These are phyloP conservation scores for Plectropomus leopardus DNA, from an alignment of 2,113 vertebrate genomes.

Conservation along the genomic window DNA sequence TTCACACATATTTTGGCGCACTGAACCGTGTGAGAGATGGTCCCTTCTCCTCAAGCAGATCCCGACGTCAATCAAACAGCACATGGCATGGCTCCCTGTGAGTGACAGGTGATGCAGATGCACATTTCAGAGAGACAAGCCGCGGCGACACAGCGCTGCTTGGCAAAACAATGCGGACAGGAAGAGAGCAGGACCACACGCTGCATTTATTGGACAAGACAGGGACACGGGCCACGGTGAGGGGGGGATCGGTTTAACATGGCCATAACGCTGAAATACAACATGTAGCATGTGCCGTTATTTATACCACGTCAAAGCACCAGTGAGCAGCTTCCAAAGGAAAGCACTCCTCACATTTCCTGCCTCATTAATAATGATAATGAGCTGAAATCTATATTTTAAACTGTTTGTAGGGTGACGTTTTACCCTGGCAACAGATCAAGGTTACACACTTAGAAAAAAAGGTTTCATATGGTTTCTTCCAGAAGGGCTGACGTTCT, in stretches of 20 bases:
- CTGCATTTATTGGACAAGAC: slow-evolving; percentile 73
- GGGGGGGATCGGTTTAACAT: slow-evolving; percentile 28
- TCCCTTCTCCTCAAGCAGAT: slow-evolving; percentile 69
- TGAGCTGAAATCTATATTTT: slow-evolving; percentile 8
- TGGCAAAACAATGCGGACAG: slow-evolving; percentile 73
- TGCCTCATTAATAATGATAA: slow-evolving; percentile 5
- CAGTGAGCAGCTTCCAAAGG: neutral
- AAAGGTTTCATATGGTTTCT: too few relatives aligned
- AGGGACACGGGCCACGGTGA: slow-evolving; percentile 57
- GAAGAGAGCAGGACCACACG: slow-evolving; percentile 22
- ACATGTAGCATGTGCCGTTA: neutral
- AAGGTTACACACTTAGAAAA: too few relatives aligned
- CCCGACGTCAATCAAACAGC: slow-evolving; percentile 78
- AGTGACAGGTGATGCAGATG: slow-evolving; percentile 83
- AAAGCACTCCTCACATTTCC: neutral
- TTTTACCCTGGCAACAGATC: slow-evolving; percentile 1
- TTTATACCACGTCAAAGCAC: slow-evolving; percentile 13
- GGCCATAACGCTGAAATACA: neutral
- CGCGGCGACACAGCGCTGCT: slow-evolving; percentile 54
- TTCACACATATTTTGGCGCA: slow-evolving; percentile 81
- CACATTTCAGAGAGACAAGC: slow-evolving; percentile 77
- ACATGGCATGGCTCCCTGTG: slow-evolving; percentile 66
- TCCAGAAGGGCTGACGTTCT: too few relatives aligned
- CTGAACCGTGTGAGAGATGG: slow-evolving; percentile 67
- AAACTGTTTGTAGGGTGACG: neutral